These are phyloP conservation scores for Nesospiza acunhae DNA, from an alignment of 2,113 vertebrate species.

Conservation along the genomic window DNA sequence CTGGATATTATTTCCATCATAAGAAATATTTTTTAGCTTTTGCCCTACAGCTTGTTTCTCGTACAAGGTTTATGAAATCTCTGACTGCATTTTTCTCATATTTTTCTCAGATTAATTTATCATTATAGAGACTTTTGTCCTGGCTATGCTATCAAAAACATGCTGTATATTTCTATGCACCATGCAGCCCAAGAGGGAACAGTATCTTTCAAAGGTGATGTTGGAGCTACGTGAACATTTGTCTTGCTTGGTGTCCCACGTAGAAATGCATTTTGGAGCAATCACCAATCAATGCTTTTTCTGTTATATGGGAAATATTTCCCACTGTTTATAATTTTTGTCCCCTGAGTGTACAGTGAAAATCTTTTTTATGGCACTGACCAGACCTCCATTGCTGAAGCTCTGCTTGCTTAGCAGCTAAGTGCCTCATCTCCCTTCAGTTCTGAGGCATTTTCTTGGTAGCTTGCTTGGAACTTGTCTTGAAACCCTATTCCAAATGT, in stretches of 20 bases:
- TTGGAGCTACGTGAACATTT: neutral
- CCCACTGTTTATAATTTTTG: neutral
- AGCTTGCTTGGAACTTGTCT: neutral
- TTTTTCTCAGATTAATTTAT: neutral
- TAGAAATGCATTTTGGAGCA: neutral
- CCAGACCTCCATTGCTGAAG: neutral
- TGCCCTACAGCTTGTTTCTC: neutral
- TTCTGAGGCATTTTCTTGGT: neutral
- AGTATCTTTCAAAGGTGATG: neutral
- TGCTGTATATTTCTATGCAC: neutral
- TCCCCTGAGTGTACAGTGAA: neutral
- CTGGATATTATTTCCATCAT: neutral
- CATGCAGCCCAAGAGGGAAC: neutral
- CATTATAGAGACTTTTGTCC: neutral
- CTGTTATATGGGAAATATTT: neutral
- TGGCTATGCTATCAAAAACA: neutral
- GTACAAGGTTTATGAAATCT: neutral
- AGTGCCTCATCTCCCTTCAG: neutral
- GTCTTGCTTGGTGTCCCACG: neutral
- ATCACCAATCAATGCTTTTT: neutral
- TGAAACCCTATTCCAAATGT: neutral
- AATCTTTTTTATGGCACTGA: neutral
- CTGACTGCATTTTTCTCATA: neutral
- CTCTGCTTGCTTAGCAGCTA: neutral
- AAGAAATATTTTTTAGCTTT: neutral